Conservation (phyloP, 2,113 vertebrate genomes). For the Jacana jacana region DNA sequence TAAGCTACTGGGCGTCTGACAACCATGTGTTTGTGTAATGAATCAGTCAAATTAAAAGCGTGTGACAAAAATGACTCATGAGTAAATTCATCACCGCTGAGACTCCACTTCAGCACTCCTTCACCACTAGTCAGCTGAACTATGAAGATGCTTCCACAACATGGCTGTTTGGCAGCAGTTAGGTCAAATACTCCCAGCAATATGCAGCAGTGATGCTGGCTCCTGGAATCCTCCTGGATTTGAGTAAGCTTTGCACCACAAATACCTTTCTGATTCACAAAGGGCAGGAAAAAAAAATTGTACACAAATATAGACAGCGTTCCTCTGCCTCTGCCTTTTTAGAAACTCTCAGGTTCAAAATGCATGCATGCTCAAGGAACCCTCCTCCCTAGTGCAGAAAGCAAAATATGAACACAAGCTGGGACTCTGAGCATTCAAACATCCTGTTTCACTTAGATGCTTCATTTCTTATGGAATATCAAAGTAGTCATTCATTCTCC, state of each 20-base stretch:
- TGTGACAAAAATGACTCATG: conserved; percentile 65
- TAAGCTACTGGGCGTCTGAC: conserved; percentile 64
- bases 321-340: background rate
- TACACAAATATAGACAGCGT: background rate
- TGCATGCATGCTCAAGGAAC: background rate
- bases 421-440: background rate
- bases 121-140: conserved; percentile 12
- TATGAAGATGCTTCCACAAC: conserved; percentile 3
- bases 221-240: background rate
- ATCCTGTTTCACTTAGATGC: background rate
- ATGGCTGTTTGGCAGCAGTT: conserved; percentile 29
- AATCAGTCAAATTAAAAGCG: conserved; percentile 65
- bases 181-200: background rate
- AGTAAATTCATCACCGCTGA: conserved; percentile 26
- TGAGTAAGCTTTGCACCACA: background rate
- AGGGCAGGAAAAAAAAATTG: background rate
- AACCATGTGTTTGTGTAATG: conserved; percentile 54
- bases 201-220: background rate
- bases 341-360: background rate
- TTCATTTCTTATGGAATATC: background rate
- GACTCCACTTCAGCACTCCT: conserved; percentile 44
- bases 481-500: background rate
- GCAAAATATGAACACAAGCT: background rate
- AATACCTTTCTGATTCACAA: background rate
- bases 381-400: background rate